Evolutionary conservation across 1,140 invertebrate species (phyloP), one percentile per base, ranked within the genome.

Genomic region (Nephila pilipes): DNA sequence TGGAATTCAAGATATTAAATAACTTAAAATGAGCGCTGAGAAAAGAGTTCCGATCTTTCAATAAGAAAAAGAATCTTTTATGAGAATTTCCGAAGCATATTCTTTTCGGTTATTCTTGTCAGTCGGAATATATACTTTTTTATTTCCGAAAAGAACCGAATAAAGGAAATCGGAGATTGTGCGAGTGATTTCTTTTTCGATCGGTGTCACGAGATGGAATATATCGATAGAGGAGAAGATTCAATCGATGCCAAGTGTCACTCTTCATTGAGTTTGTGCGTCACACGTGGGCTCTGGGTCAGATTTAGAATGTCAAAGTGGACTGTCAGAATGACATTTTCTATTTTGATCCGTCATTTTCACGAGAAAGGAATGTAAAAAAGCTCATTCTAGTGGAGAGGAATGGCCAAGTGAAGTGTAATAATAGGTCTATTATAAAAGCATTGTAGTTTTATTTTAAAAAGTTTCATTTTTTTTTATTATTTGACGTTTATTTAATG

Each of bases 251-350:
- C 29, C 29, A 18, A 75, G 69, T 75, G 69, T 29, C 69, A 75
- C 69, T 75, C 69, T 75, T 75, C 69, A 75, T 75, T 75, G 69
- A 32, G 69, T 75, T 36, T 75, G 29, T 36, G 8, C 69, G 69
- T 75, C 69, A 18, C 14, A 32, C 58, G 29, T 25, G 25, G 29
- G 32, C 69, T 75, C 14, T 29, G 16, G 69, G 69, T 75, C 69
- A 75, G 69, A 75, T 75, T 75, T 75, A 75, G 69, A 75, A 75
- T 75, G 69, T 75, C 69, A 75, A 75, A 75, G 69, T 75, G 69
- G 18, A 36, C 69, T 75, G 69, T 75, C 69, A 75, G 69, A 32
- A 29, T 32, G 69, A 75, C 69, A 75, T 36, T 75, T 75, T 29
- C 32, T 75, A 75, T 75, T 75, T 75, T 75, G 69, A 75, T 75